A percentile compares a stretch with the other conserved stretches of the same genome.
These are phyloP conservation scores for Hypomesus transpacificus DNA, from an alignment of 2,113 vertebrate genomes.

Conservation along the genomic window DNA sequence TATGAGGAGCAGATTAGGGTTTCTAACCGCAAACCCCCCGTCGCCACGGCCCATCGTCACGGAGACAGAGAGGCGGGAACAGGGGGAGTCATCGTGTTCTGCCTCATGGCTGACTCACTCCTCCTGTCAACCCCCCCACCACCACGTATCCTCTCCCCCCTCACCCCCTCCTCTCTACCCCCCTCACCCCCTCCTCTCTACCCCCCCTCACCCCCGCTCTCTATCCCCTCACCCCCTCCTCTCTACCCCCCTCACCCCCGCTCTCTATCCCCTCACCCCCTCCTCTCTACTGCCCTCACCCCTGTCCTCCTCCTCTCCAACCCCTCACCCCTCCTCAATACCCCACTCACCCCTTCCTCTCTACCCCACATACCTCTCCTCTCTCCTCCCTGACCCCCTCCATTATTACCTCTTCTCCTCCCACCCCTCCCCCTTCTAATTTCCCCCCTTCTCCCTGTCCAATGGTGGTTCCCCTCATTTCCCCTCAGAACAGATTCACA, in stretches of 20 bases:
- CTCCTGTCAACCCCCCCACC: conserved; percentile 7
- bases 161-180: no score
- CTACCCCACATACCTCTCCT: conserved; percentile 20
- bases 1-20: conserved; percentile 72
- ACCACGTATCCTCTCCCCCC: not conserved
- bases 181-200: no score
- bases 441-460: not conserved
- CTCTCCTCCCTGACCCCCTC: conserved; percentile 29
- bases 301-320: not conserved
- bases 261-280: not conserved
- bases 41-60: conserved; percentile 55
- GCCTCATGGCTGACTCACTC: conserved; percentile 44
- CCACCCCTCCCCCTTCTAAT: not conserved
- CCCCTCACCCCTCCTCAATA: not conserved
- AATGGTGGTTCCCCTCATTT: no score
- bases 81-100: conserved; percentile 52
- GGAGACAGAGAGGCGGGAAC: conserved; percentile 22
- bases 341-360: not conserved
- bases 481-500: no score
- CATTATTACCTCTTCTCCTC: conserved; percentile 15
- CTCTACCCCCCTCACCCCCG: not conserved
- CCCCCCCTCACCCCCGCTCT: not conserved
- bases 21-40: conserved; percentile 69
- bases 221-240: not conserved
- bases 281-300: conserved; percentile 1